phyloP scores from a whole-genome alignment of 2,888 invertebrate genomes.

The Hyles lineata region DNA sequence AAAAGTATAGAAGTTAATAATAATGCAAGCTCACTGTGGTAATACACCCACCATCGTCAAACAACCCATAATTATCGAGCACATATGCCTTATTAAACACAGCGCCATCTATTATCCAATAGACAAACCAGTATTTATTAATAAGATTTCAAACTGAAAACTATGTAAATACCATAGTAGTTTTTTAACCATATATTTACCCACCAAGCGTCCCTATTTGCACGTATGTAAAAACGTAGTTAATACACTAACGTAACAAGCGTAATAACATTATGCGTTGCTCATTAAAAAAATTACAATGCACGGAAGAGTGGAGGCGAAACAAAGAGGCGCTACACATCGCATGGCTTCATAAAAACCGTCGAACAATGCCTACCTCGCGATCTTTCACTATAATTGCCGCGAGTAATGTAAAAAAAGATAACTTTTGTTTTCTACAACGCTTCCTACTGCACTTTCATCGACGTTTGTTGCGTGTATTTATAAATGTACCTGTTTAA shows the following conservation, averaged over 20 bases:
- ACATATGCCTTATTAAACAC: neutral
- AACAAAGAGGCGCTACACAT: conserved; percentile 51
- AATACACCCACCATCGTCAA: neutral
- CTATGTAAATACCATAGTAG: conserved; percentile 34
- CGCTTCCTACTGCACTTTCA: conserved; percentile 71
- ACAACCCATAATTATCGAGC: neutral
- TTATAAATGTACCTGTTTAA: neutral
- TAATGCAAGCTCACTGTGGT: neutral
- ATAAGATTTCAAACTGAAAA: neutral
- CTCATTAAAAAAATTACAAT: conserved; percentile 52
- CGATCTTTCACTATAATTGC: conserved; percentile 76
- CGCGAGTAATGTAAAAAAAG: conserved; percentile 58
- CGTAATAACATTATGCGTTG: conserved; percentile 49
- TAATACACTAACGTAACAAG: conserved; percentile 42
- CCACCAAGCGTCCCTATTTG: conserved; percentile 42
- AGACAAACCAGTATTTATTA: conserved; percentile 37
- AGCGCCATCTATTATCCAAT: conserved; percentile 30
- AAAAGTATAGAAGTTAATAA: too few relatives aligned
- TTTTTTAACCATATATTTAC: conserved; percentile 10
- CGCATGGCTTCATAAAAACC: conserved; percentile 59
- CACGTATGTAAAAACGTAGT: conserved; percentile 38
- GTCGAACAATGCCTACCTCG: conserved; percentile 60
- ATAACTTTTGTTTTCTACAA: conserved; percentile 77
- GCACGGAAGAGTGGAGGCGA: conserved; percentile 67
- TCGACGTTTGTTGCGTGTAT: conserved; percentile 32